Evolutionary conservation across 2,888 invertebrate genomes (phyloP).

Genomic region (Eupithecia centaureata): DNA sequence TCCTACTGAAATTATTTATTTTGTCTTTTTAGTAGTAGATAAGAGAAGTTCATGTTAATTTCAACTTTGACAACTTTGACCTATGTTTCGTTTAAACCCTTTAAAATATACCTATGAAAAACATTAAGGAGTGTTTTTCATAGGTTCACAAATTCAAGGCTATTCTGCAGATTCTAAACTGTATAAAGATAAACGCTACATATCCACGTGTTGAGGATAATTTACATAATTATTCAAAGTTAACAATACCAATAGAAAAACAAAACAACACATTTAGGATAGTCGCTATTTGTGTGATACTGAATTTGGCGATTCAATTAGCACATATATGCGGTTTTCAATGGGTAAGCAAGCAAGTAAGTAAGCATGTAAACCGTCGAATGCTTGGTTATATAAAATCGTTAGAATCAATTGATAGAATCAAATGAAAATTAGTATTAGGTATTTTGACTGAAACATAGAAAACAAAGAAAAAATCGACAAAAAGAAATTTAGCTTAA

Average conservation of each 20-base stretch:
- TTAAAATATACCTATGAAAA: background rate
- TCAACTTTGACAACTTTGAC: background rate
- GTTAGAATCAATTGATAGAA: too few relatives aligned
- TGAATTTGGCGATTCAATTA: slow-evolving; percentile 4
- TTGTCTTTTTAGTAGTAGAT: background rate
- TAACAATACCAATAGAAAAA: slow-evolving; percentile 13
- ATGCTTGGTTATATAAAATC: background rate
- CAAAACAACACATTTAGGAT: background rate
- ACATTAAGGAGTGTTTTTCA: background rate
- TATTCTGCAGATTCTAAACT: slow-evolving; percentile 36
- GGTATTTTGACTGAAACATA: too few relatives aligned
- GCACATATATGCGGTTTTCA: background rate
- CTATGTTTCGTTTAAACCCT: background rate
- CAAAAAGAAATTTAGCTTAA: too few relatives aligned
- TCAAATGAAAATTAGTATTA: too few relatives aligned
- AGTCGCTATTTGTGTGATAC: background rate
- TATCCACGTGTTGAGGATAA: slow-evolving; percentile 7
- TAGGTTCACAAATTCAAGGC: slow-evolving; percentile 17
- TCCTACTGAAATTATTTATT: background rate
- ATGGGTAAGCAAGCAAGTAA: background rate
- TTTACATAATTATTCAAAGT: slow-evolving; percentile 30
- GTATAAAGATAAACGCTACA: slow-evolving; percentile 10
- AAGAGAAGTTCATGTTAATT: background rate
- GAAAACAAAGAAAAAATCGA: too few relatives aligned
- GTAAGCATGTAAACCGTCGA: too few relatives aligned